Conservation (phyloP, 2,888 invertebrate genomes). For the Cosmia trapezina region DNA sequence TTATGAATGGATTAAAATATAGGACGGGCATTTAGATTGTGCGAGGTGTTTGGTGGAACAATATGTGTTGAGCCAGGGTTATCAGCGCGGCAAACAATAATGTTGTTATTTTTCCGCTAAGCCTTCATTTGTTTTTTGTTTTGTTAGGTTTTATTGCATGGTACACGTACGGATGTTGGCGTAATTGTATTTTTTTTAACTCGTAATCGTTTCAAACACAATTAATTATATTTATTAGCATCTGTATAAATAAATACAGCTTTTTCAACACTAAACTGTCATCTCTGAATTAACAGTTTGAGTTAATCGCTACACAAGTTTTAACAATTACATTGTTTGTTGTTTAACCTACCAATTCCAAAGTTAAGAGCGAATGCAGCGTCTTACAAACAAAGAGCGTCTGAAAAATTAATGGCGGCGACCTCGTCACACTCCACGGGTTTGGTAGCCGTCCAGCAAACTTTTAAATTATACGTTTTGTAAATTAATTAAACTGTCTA, state of each 20-base stretch:
- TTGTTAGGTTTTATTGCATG: constrained; percentile 35
- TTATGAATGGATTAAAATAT: constrained; percentile 52
- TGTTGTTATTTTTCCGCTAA: constrained; percentile 40
- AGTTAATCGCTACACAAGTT: constrained; percentile 14
- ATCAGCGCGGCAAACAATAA: constrained; percentile 38
- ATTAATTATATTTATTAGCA: constrained; percentile 4
- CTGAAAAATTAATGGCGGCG: constrained; percentile 66
- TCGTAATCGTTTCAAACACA: constrained; percentile 10
- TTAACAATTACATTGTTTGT: constrained; percentile 13
- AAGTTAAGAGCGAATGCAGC: constrained; percentile 30
- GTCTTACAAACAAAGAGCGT: constrained; percentile 51
- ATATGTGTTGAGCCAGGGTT: constrained; percentile 43
- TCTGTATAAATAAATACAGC: constrained; percentile 15
- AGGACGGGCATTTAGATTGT: constrained; percentile 28
- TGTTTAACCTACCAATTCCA: constrained; percentile 34
- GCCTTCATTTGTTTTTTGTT: constrained; percentile 45
- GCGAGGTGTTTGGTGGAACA: constrained; percentile 28
- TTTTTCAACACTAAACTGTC: neutral
- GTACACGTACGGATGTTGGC: constrained; percentile 1
- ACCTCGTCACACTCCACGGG: constrained; percentile 66
- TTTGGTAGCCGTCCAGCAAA: constrained; percentile 68
- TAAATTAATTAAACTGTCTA: constrained; percentile 78
- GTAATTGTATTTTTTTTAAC: constrained; percentile 28
- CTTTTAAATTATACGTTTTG: constrained; percentile 73
- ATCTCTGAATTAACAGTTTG: neutral